Evolutionary conservation across 1,140 invertebrate species (phyloP), one percentile per base, ranked within the genome.

Genomic region (Patella vulgata): DNA sequence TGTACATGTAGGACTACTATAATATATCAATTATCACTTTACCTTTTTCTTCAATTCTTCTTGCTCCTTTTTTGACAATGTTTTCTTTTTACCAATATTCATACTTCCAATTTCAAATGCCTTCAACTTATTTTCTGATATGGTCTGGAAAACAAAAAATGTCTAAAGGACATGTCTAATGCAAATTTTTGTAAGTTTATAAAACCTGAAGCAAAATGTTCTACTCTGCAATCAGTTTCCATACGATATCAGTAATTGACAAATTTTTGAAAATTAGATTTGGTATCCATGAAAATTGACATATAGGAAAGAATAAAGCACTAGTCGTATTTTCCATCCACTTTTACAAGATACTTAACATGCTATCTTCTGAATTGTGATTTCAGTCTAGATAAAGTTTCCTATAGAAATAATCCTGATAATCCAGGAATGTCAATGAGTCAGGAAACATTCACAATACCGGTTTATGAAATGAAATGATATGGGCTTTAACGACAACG

Each of bases 31-130:
- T 3, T 25, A 28, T 21, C 44, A 27, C 36, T 61, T 69, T 68
- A 82, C 93, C 77, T 93, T 93, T 84, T 94, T 94, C 59, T 90
- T 89, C 56, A 91, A 88, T 70, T 96, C 94, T 77, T 96, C 94
- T 11, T 93, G 82, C 84, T 96, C 94, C 68, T 89, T 91, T 84
- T 95, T 95, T 36, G 93, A 92, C 63, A 93, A 80, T 43, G 87
- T 87, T 54, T 93, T 87, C 80, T 92, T 91, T 25, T 36, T 36
- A 36, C 89, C 91, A 27, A 74, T 27, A 63, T 79, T 79, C 91
- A 95, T 93, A 25, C 89, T 89, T 23, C 91, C 91, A 66, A 92
- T 90, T n/a, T 91, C 90, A 82, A 93, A 93, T 11, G 91, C 90
- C 79, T 92, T 92, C 36, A 93, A 83, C 80, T 93, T 93, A 74